Conservation (phyloP, 92 coral and sea anemone species). For the Micromussa lordhowensis region DNA sequence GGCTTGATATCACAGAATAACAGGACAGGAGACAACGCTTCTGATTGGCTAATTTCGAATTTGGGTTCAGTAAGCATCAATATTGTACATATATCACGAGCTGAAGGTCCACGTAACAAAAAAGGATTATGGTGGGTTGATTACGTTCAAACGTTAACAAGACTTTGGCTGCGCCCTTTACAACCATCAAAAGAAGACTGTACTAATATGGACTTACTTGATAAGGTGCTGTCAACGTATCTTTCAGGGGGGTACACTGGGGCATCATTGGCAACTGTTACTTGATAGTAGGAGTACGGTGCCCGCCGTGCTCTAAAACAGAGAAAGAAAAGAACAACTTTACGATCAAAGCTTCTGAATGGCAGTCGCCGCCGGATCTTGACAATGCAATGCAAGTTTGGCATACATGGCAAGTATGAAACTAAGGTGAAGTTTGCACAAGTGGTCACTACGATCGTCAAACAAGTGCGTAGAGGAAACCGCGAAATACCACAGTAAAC, state of each 20-base stretch:
- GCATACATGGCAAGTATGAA: no score
- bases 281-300: not conserved
- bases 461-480: not conserved
- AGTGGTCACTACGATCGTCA: not conserved
- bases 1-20: no score
- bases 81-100: no score
- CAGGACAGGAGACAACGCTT: no score
- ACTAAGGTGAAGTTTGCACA: not conserved
- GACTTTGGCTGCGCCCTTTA: no score
- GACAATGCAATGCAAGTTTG: not conserved
- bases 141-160: not conserved
- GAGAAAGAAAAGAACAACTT: not conserved
- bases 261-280: not conserved
- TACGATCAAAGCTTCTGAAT: not conserved
- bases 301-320: not conserved
- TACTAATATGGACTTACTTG: not conserved
- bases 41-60: no score
- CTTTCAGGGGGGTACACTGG: not conserved
- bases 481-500: no score
- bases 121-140: not conserved
- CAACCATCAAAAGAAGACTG: not conserved
- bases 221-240: not conserved
- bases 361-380: no score
- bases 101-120: not conserved
- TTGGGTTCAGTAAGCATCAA: no score